Percentiles rank a stretch among this genome's conserved stretches.
phyloP scores from a whole-genome alignment of 2,113 vertebrate species.

The Kryptolebias marmoratus region DNA sequence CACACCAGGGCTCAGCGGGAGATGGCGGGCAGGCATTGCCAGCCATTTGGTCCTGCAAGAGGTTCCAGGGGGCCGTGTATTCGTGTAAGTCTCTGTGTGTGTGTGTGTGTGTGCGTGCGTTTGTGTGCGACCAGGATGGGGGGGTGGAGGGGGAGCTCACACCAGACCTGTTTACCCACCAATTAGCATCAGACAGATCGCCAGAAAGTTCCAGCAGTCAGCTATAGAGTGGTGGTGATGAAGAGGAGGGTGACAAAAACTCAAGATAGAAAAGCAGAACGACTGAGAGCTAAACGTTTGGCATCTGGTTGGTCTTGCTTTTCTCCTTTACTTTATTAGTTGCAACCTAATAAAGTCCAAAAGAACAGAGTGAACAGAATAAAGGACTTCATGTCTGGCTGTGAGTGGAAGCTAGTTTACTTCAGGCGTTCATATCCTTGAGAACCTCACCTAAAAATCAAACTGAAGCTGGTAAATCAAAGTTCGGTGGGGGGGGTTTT shows the following conservation, averaged over 20 bases:
- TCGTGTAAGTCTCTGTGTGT: constrained; percentile 63
- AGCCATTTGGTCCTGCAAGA: constrained; percentile 85
- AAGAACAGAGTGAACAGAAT: constrained; percentile 5
- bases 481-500: neutral
- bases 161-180: constrained; percentile 83
- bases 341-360: constrained; percentile 4
- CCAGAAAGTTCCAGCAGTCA: constrained; percentile 83
- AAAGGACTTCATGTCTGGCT: neutral
- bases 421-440: neutral
- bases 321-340: constrained; percentile 20
- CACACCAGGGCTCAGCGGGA: constrained; percentile 86
- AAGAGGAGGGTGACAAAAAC: constrained; percentile 51
- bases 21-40: constrained; percentile 82
- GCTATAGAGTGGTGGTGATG: constrained; percentile 71
- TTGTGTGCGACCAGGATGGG: constrained; percentile 30
- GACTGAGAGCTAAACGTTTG: constrained; percentile 52
- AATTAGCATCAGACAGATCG: constrained; percentile 83
- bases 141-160: constrained; percentile 52
- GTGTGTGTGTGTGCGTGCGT: constrained; percentile 10
- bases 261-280: constrained; percentile 43
- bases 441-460: neutral
- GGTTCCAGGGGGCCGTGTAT: constrained; percentile 82
- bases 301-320: constrained; percentile 44
- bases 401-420: neutral
- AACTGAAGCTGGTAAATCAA: neutral